These are phyloP conservation scores for Heteromurus nitidus DNA, from an alignment of 2,888 invertebrate species.

Conservation along the genomic window DNA sequence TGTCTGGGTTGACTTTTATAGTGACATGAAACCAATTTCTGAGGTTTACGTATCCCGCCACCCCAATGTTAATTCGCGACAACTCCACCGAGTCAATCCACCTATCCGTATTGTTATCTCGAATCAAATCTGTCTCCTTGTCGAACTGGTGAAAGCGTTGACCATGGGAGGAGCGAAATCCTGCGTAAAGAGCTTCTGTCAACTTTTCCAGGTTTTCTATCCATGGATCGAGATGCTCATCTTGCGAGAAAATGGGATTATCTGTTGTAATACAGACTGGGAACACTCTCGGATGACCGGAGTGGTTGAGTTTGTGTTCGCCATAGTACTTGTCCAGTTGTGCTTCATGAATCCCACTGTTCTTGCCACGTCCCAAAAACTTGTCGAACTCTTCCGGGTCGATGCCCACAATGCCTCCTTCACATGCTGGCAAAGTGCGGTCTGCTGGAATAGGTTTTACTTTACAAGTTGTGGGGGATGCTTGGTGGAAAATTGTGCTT, in stretches of 20 bases:
- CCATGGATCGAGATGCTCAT: no score
- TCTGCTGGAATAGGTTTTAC: no score
- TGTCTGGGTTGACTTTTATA: not conserved
- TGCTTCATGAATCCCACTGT: no score
- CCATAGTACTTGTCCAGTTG: no score
- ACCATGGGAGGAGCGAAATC: not conserved
- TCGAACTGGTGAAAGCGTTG: not conserved
- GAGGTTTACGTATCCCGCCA: not conserved
- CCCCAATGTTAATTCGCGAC: not conserved
- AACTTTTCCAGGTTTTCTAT: no score
- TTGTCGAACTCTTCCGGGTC: no score
- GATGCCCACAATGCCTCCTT: no score
- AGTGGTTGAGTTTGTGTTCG: not conserved
- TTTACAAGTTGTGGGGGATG: no score
- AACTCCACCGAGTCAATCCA: not conserved
- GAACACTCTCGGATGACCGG: not conserved
- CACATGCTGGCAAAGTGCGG: no score
- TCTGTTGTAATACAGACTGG: not conserved
- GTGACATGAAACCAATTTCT: not conserved
- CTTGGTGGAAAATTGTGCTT: no score
- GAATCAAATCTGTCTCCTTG: not conserved
- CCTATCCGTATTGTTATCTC: not conserved
- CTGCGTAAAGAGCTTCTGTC: not conserved
- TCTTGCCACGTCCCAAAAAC: no score
- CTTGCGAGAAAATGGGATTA: not conserved